Evolutionary conservation across 92 coral and sea anemone genomes (phyloP), one percentile per base, ranked within the genome.

Genomic region (Epizoanthus illoricatus): DNA sequence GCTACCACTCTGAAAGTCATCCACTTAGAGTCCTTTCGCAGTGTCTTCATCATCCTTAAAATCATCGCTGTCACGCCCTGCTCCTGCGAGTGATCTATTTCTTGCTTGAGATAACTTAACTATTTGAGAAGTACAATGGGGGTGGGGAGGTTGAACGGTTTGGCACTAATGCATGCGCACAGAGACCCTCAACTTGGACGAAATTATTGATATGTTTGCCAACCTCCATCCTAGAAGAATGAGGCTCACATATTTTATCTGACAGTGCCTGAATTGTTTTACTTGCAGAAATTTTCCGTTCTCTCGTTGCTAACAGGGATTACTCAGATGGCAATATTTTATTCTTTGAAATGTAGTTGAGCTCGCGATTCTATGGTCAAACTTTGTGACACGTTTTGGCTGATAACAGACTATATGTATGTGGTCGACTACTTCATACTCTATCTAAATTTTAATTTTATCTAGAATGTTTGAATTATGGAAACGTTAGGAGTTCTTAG

Each of bases 171-270:
- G 86, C 82, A 72, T 60, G 80, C 84, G 7, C 87, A 76, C 68
- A 83, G 90, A 64, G 81, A 68, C 79, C 64, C 54, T 83, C 65
- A 76, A 81, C 75, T 75, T 87, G 57, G 90, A 83, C 23, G 84
- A 83, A 70, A 82, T 87, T 78, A 83, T 83, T 69, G 73, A 74
- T 61, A 74, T 82, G 39, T 87, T 87, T 83, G 90, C 87, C 69
- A 59, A 74, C 59, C 81, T 63, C 57, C 87, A 87, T 67, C 90
- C 84, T 58, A 58, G 81, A 72, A 81, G 84, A 81, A 81, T 81
- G 83, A 64, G 61, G 79, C 66, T 87, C 47, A 80, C 79, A 67
- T 70, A 83, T 87, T 76, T 85, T 76, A 28, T 43, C 8, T 43
- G 49, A 43, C 49, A 43, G 4, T 43, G 49, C 49, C 5, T 43